Base-by-base conservation (phyloP, 2,797 vertebrate genomes). In the Hylomyscus alleni region DNA sequence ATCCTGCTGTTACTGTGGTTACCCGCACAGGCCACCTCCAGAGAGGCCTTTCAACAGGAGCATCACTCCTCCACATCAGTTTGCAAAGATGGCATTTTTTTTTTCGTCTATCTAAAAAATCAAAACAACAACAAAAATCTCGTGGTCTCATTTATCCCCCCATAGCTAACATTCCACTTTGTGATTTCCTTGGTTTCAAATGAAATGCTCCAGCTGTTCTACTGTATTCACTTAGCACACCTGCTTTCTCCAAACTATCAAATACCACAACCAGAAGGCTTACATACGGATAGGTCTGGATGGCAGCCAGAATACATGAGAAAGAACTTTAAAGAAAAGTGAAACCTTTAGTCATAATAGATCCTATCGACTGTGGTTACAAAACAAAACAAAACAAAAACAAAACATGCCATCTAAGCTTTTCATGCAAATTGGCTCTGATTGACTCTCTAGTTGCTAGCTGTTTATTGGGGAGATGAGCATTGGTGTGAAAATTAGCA, bases 161-260 rank as follows among this genome's bases (percentile, higher is more conserved):
- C 20, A 37, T 34, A 80, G 50, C 20, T 92, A 69, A 34, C 56
- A n/a, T 6, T 78, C 3, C 19, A 82, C 20, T 44, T 82, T 44
- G 34, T 73, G 37, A 69, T 90, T 77, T 22, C 2, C 26, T 89
- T 88, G 40, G 7, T 90, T 88, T 92, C 87, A 89, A 90, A 54
- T 37, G 95, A 92, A 92, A 60, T 76, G 24, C 7, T 92, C 29
- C 22, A 89, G 37, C 47, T 80, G 37, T 24, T 22, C 24, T 83
- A 34, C 15, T 10, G 4, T 22, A 34, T 9, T 86, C 7, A 86
- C 44, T 86, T 52, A 83, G 73, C 76, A 67, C 20, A 50, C 1
- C 3, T 34, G 62, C 11, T 76, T 34, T 62, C 11, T 76, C 2
- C 14, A 75, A 93, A 29, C 19, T 72, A 37, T 15, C n/a, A 47